These are phyloP conservation scores for Microdon myrmicae DNA, from an alignment of 2,888 invertebrate genomes.

Conservation along the genomic window DNA sequence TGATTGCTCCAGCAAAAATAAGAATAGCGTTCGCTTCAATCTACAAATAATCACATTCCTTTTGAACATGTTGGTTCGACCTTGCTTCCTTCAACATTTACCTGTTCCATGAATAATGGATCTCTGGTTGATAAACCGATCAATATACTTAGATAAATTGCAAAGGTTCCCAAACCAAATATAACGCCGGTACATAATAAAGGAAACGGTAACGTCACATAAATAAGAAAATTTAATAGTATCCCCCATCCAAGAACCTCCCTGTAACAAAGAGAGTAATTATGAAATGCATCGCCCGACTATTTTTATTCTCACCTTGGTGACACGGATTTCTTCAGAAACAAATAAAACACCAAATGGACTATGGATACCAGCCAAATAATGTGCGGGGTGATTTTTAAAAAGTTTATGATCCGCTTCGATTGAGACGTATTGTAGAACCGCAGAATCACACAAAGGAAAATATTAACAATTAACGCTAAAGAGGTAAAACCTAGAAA, in stretches of 20 bases:
- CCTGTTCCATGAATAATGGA: constrained; percentile 68
- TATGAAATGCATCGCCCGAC: constrained; percentile 5
- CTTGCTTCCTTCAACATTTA: constrained; percentile 54
- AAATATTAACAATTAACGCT: constrained; percentile 48
- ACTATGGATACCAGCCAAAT: constrained; percentile 72
- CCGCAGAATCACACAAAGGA: constrained; percentile 44
- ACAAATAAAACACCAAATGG: constrained; percentile 73
- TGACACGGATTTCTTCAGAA: constrained; percentile 70
- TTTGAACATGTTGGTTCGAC: background rate
- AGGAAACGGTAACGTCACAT: constrained; percentile 78
- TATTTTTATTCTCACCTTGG: constrained; percentile 59
- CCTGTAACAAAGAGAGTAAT: constrained; percentile 61
- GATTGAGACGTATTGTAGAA: constrained; percentile 27
- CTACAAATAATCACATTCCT: constrained; percentile 66
- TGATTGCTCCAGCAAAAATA: constrained; percentile 76
- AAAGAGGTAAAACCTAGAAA: constrained; percentile 47
- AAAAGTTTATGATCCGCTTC: constrained; percentile 30
- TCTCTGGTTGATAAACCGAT: constrained; percentile 70
- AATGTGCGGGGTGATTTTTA: constrained; percentile 70
- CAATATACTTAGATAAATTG: constrained; percentile 72
- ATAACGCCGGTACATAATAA: constrained; percentile 72
- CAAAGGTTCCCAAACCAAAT: constrained; percentile 72
- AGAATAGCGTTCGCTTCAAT: constrained; percentile 78
- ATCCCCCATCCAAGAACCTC: constrained; percentile 79
- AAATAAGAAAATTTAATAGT: constrained; percentile 77